Conservation (phyloP, 2,113 vertebrate species). For the Microcebus jonahi region DNA sequence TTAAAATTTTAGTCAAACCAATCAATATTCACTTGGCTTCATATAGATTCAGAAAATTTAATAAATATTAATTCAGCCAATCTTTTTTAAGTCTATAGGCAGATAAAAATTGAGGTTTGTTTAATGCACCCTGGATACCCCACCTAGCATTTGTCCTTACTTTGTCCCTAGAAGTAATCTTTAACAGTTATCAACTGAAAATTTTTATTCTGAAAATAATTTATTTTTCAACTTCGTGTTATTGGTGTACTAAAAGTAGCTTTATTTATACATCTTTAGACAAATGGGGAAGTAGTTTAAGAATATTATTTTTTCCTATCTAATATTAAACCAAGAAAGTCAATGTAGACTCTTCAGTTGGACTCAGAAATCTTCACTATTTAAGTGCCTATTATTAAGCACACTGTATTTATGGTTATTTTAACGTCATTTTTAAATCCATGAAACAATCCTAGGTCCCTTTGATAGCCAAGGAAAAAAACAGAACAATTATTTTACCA, state of each 20-base stretch:
- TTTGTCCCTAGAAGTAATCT: conserved; percentile 6
- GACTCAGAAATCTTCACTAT: not conserved
- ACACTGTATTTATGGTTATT: not conserved
- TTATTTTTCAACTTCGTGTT: not conserved
- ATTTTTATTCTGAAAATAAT: conserved; percentile 25
- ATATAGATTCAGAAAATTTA: not conserved
- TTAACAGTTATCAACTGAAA: not conserved
- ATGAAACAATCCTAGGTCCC: not conserved
- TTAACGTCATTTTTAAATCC: not conserved
- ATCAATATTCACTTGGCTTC: not conserved
- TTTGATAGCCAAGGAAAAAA: not conserved
- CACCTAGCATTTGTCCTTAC: not conserved
- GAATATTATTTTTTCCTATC: not conserved
- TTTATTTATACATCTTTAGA: not conserved
- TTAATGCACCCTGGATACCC: not conserved
- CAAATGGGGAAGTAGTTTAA: not conserved
- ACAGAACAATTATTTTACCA: not conserved
- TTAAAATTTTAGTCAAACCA: not conserved
- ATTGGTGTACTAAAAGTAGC: not conserved
- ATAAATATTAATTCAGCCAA: not conserved
- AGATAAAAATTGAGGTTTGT: not conserved
- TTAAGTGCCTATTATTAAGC: conserved; percentile 5
- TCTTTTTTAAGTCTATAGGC: not conserved
- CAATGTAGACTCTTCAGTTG: not conserved
- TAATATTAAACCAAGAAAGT: not conserved